Evolutionary conservation across 2,113 vertebrate genomes (phyloP).

Genomic region (Rhynchomys soricoides): DNA sequence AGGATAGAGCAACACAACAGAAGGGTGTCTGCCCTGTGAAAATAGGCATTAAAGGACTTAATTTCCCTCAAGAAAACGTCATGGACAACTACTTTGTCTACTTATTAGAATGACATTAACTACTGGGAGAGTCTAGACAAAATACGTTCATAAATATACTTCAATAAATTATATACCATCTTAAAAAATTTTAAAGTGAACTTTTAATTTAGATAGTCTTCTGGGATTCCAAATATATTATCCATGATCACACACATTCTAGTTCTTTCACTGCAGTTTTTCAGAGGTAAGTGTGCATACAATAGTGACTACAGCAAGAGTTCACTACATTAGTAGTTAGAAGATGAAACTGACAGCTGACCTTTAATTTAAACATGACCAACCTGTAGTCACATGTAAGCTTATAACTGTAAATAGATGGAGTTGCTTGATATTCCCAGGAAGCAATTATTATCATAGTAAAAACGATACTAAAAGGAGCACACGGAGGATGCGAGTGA

Average conservation of each 20-base stretch:
- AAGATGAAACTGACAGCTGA: slow-evolving; percentile 8
- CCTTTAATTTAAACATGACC: slow-evolving; percentile 29
- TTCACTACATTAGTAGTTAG: not conserved
- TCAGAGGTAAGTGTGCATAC: not conserved
- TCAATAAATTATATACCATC: slow-evolving; percentile 10
- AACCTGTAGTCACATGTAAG: not conserved
- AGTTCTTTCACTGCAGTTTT: not conserved
- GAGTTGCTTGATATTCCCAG: not conserved
- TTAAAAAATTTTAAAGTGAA: slow-evolving; percentile 20
- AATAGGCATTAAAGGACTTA: not conserved
- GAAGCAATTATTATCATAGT: not conserved
- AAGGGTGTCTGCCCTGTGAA: not conserved
- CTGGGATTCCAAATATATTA: not conserved
- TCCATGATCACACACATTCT: not conserved
- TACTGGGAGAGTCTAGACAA: not conserved
- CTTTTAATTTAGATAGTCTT: not conserved
- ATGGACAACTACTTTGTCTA: not conserved
- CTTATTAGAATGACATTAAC: slow-evolving; percentile 32
- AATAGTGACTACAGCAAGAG: not conserved
- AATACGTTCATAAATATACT: not conserved
- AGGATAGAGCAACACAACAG: slow-evolving; percentile 22
- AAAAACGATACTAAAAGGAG: not conserved
- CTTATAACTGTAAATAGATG: not conserved
- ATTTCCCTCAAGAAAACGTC: slow-evolving; percentile 13
- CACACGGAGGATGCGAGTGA: not conserved